Conservation (phyloP, 1,140 invertebrate species). For the Macrostomum lignano region DNA sequence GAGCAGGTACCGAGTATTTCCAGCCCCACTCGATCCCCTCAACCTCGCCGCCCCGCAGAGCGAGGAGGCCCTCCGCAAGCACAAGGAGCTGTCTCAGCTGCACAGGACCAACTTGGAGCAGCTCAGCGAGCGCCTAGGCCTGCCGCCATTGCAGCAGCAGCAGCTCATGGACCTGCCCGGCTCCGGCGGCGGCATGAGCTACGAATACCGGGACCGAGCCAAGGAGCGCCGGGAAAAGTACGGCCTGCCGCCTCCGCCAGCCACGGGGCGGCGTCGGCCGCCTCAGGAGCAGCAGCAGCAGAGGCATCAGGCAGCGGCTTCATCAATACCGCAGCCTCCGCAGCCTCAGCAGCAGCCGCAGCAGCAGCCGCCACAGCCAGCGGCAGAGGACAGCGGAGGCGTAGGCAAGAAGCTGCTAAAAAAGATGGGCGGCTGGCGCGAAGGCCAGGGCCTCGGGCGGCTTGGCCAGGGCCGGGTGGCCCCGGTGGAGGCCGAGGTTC, state of each 20-base stretch:
- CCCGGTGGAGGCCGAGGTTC: conserved; percentile 44
- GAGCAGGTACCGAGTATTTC: no score
- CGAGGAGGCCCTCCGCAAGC: not conserved
- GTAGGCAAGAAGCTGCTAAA: conserved; percentile 70
- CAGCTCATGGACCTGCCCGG: no score
- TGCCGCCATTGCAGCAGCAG: conserved; percentile 3
- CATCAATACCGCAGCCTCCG: not conserved
- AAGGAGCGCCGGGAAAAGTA: conserved; percentile 76
- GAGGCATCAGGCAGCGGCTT: no score
- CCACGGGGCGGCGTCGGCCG: not conserved
- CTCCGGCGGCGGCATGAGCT: no score
- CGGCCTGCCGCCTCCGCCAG: conserved; percentile 49
- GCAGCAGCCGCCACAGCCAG: conserved; percentile 11
- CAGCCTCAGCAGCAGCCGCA: not conserved
- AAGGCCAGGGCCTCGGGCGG: conserved; percentile 71
- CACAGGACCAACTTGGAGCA: conserved; percentile 3
- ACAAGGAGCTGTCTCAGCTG: conserved; percentile 2
- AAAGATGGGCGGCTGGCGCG: conserved; percentile 80
- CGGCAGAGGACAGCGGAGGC: conserved; percentile 42
- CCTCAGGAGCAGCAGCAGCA: not conserved
- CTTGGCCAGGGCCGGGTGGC: conserved; percentile 66
- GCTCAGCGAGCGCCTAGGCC: not conserved
- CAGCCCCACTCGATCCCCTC: no score
- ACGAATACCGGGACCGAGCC: conserved; percentile 63
- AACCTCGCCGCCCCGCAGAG: no score